A percentile compares a stretch with the other conserved stretches of the same genome.
These are phyloP conservation scores for Hippocampus comes DNA, from an alignment of 2,113 vertebrate genomes.

Conservation along the genomic window DNA sequence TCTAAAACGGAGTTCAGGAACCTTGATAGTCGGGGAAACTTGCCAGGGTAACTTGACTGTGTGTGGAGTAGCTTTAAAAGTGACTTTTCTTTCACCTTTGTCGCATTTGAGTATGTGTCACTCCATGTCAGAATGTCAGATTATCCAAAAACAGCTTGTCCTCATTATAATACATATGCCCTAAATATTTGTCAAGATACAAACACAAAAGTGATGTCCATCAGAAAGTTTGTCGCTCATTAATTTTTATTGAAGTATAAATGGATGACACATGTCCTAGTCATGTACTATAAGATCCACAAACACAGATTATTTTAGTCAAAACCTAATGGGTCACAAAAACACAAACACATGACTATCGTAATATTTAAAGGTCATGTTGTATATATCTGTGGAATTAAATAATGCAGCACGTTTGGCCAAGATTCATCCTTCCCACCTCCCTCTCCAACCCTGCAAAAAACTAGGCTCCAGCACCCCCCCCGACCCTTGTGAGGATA, in stretches of 20 bases:
- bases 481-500: no score
- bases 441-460: no score
- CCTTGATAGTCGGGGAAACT: neutral
- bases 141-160: neutral
- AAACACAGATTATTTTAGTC: neutral
- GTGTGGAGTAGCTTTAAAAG: neutral
- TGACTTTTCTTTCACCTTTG: neutral
- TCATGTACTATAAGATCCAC: no score
- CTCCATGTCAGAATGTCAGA: neutral
- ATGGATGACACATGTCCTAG: neutral
- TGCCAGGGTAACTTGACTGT: neutral
- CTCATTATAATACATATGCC: neutral
- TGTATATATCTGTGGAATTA: no score
- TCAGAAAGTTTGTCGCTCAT: no score
- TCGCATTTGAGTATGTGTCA: neutral
- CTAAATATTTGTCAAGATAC: neutral
- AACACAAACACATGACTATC: neutral
- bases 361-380: neutral
- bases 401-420: no score
- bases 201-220: neutral
- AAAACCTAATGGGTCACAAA: neutral
- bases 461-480: no score
- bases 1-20: neutral
- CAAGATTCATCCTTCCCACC: no score
- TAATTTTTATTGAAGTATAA: neutral